Evolutionary conservation across 2,113 vertebrate genomes (phyloP), one percentile per base, ranked within the genome.

Genomic region (Puntigrus tetrazona): DNA sequence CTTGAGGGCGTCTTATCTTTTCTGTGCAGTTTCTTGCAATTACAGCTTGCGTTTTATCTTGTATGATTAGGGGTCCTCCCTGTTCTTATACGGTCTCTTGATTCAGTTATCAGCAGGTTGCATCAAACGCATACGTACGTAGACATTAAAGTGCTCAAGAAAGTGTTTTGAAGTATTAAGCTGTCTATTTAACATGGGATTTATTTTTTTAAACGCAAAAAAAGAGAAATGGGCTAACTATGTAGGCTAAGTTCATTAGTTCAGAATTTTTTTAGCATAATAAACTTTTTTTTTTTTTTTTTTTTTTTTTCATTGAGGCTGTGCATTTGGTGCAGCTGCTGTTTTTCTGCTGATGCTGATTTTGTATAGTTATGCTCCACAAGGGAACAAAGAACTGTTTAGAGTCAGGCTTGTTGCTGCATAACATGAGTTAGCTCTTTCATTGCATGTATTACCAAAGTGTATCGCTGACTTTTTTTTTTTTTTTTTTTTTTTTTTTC

Each of bases 41-140:
- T 55, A 25, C 78, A 36, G 20, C 36, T 27, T 47, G 3, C n/a
- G n/a, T 31, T 78, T 87, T 87, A 87, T 88, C 88, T 88, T 70
- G 50, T 34, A 6, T 70, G 69, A 25, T 34, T 79, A 29, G 9
- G 79, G 85, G 27, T 75, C 79, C 79, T 79, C 87, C 81, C 84
- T 75, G 41, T 83, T 63, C 81, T 57, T 86, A 20, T 41, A 55
- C n/a, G 63, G 36, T 67, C 16, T 36, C 41, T 84, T 86, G 78
- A 82, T 47, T 47, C 38, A 16, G 4, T n/a, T 73, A 84, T 84
- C 87, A 47, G 78, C 27, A 14, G 1, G 36, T 61, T 38, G 3
- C 29, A 82, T 82, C 78, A 57, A 55, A 27, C 61, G n/a, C 38
- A 22, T 47, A 63, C 31, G 22, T 61, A 61, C 41, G n/a, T 14